Percentiles rank a stretch among this genome's conserved stretches.
Conservation (phyloP, 2,113 vertebrate species). For the Limnothrissa miodon region DNA sequence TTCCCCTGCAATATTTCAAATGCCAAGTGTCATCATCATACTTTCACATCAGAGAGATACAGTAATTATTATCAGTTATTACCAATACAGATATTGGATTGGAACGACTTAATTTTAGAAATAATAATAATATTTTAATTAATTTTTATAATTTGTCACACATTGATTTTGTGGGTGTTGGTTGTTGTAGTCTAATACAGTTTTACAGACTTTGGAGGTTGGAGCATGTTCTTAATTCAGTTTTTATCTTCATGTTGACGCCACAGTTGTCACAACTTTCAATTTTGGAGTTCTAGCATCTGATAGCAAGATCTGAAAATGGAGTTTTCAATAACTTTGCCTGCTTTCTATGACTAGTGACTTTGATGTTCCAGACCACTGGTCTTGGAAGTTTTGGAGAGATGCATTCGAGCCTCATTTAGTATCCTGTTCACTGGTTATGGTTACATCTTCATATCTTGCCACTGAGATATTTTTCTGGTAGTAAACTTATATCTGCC, state of each 20-base stretch:
- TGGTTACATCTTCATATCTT: slow-evolving; percentile 11
- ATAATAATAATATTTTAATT: too few relatives aligned
- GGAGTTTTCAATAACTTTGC: not conserved
- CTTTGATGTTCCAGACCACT: not conserved
- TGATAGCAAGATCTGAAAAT: not conserved
- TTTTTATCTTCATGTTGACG: not conserved
- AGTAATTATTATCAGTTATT: too few relatives aligned
- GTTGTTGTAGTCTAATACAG: not conserved
- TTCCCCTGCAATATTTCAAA: not conserved
- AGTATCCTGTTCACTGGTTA: not conserved
- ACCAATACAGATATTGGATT: too few relatives aligned
- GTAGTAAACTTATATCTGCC: slow-evolving; percentile 18
- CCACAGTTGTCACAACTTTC: not conserved
- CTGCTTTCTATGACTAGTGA: not conserved
- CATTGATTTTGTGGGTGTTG: too few relatives aligned
- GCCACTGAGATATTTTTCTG: not conserved
- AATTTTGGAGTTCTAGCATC: not conserved
- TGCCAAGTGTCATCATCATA: not conserved
- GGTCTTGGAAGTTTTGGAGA: not conserved
- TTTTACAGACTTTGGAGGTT: not conserved
- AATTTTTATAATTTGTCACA: too few relatives aligned
- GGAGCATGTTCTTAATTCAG: not conserved
- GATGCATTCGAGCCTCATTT: not conserved
- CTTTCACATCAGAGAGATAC: not conserved
- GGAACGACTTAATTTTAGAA: too few relatives aligned